Evolutionary conservation across 2,888 invertebrate species (phyloP).

Genomic region (Stenchaetothrips biformis): DNA sequence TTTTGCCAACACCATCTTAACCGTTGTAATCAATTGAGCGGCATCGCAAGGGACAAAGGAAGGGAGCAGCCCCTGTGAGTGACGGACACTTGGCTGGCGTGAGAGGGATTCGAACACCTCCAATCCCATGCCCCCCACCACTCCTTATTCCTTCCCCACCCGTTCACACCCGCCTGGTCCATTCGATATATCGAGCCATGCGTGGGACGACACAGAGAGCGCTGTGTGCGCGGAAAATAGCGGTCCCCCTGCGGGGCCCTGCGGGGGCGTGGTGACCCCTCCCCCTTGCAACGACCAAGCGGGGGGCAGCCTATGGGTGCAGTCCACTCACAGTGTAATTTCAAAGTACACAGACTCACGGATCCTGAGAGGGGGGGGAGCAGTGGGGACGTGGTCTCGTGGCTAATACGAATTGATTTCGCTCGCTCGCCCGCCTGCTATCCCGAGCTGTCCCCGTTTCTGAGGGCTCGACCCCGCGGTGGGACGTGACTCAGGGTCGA

Average conservation of each 20-base stretch:
- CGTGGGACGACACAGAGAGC: no score
- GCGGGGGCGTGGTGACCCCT: not conserved
- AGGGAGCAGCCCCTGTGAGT: no score
- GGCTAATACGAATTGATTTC: slow-evolving; percentile 9
- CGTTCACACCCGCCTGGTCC: no score
- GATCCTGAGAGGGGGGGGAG: not conserved
- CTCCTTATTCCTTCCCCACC: no score
- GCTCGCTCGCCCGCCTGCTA: not conserved
- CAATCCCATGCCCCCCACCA: no score
- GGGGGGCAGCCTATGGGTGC: not conserved
- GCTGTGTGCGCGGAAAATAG: no score
- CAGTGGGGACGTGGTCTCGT: not conserved
- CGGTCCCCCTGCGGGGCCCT: not conserved
- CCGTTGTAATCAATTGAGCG: no score
- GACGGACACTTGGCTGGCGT: no score
- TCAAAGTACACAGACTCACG: not conserved
- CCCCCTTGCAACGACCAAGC: not conserved
- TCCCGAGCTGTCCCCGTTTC: not conserved
- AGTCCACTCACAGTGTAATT: not conserved
- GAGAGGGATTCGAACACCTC: no score
- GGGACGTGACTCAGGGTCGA: not conserved
- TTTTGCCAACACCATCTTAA: no score
- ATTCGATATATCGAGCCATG: no score
- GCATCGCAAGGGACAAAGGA: no score
- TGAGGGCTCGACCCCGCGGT: not conserved